phyloP scores from a whole-genome alignment of 1,140 invertebrate species.

The Wasmannia auropunctata region DNA sequence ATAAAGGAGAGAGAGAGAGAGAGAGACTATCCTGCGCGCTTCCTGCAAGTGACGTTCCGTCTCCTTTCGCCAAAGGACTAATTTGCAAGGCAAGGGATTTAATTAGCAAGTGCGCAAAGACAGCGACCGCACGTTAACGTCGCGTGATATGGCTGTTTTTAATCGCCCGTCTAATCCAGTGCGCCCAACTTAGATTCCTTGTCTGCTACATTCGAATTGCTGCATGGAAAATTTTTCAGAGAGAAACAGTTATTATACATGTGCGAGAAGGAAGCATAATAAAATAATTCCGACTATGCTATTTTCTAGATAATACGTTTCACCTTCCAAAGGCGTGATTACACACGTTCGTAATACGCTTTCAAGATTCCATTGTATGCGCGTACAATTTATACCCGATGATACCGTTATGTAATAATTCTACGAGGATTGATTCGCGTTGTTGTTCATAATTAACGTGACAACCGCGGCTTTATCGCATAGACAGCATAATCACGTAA shows the following conservation, averaged over 20 bases:
- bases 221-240: background rate
- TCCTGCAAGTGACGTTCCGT: slow-evolving; percentile 57
- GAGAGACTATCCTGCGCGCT: slow-evolving; percentile 36
- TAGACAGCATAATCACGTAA: slow-evolving; percentile 24
- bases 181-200: background rate
- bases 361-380: background rate
- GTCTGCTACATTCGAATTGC: background rate
- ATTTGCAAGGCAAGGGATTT: slow-evolving; percentile 65
- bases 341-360: background rate
- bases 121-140: slow-evolving; percentile 11
- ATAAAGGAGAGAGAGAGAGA: background rate
- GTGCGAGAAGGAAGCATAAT: background rate
- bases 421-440: slow-evolving; percentile 25
- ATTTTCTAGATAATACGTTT: background rate
- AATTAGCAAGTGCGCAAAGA: slow-evolving; percentile 53
- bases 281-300: background rate
- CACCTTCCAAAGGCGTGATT: background rate
- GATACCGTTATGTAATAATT: slow-evolving; percentile 37
- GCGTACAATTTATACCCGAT: background rate
- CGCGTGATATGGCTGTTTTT: slow-evolving; percentile 17
- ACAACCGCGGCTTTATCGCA: slow-evolving; percentile 25
- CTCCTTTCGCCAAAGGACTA: slow-evolving; percentile 47
- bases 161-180: slow-evolving; percentile 53
- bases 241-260: background rate
- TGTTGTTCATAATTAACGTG: slow-evolving; percentile 51